phyloP scores from a whole-genome alignment of 1,140 invertebrate species.

The Trichonephila clavipes region DNA sequence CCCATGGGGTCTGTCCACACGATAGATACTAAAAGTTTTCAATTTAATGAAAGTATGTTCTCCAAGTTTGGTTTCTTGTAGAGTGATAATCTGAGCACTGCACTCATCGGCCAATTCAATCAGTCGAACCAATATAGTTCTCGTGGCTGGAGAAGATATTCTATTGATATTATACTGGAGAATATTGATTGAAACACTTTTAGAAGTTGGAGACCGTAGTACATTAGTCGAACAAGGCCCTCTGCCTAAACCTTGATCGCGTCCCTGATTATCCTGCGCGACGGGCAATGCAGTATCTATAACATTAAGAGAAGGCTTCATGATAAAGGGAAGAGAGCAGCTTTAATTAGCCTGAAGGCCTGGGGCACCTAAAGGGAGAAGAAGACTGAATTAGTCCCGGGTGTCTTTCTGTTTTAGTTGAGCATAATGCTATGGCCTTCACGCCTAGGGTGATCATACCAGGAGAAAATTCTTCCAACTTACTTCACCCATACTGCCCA shows the following conservation, averaged over 20 bases:
- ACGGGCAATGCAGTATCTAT: conserved; percentile 12
- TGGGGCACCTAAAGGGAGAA: background rate
- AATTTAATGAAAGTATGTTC: background rate
- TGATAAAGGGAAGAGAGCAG: background rate
- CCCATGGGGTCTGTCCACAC: conserved; percentile 4
- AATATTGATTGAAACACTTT: background rate
- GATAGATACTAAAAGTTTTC: background rate
- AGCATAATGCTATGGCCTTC: no score
- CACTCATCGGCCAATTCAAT: background rate
- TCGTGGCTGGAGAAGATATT: background rate
- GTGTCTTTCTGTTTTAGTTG: background rate
- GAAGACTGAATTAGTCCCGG: background rate
- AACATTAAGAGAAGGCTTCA: conserved; percentile 6
- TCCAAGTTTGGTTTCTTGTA: background rate
- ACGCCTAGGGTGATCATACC: no score
- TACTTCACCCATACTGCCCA: no score
- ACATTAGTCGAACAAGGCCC: background rate
- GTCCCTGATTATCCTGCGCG: background rate
- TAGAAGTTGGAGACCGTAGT: conserved; percentile 19
- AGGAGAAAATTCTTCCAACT: no score
- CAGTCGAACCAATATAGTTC: conserved; percentile 3
- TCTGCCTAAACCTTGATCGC: background rate
- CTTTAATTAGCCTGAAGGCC: background rate
- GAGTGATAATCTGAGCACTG: background rate
- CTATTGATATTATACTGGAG: background rate